These are phyloP conservation scores for Seira musarum DNA, from an alignment of 2,888 invertebrate genomes.

Conservation along the genomic window DNA sequence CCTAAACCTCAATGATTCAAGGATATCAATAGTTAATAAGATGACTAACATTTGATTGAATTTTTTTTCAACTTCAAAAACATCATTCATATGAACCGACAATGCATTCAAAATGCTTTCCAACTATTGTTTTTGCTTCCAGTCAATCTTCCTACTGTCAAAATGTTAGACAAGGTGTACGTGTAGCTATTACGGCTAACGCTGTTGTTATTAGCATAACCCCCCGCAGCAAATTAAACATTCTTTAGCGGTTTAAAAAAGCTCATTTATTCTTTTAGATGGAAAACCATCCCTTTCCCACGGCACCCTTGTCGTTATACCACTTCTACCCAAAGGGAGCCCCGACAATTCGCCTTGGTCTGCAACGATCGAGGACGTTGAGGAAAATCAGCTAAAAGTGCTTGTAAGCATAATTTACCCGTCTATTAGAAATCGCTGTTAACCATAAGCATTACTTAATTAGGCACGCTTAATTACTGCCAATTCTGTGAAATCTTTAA, in stretches of 20 bases:
- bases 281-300: slow-evolving; percentile 86
- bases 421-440: no score
- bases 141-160: no score
- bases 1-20: not conserved
- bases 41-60: not conserved
- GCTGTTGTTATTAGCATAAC: no score
- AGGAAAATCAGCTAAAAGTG: slow-evolving; percentile 78
- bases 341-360: slow-evolving; percentile 80
- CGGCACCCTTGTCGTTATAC: slow-evolving; percentile 84
- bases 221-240: no score
- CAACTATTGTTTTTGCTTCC: no score
- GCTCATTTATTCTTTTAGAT: slow-evolving; percentile 74
- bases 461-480: slow-evolving; percentile 7
- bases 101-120: no score
- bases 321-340: slow-evolving; percentile 78
- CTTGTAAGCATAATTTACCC: slow-evolving; percentile 71
- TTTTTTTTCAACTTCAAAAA: slow-evolving; percentile 1
- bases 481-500: not conserved
- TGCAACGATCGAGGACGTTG: slow-evolving; percentile 80
- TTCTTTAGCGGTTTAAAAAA: not conserved
- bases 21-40: not conserved
- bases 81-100: no score
- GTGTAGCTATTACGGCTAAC: no score
- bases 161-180: no score
- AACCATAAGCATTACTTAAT: not conserved